Percentiles rank a stretch among this genome's conserved stretches.
Conservation (phyloP, 2,113 vertebrate genomes). For the Dicrurus megarhynchus region DNA sequence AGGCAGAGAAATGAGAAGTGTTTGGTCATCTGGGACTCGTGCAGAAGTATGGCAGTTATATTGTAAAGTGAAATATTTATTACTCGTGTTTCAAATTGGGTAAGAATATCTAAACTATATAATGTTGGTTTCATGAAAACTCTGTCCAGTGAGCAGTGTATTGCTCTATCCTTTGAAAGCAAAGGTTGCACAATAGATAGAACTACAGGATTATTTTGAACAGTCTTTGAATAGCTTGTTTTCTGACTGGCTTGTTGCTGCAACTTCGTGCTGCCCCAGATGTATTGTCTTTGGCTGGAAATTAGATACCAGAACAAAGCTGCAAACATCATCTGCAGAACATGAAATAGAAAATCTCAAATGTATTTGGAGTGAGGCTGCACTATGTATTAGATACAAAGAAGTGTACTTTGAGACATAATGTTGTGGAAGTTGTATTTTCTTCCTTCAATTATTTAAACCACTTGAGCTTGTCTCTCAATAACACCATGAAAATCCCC, state of each 20-base stretch:
- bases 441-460: slow-evolving; percentile 48
- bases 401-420: neutral
- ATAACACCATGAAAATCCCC: neutral
- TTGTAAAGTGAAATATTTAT: neutral
- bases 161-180: neutral
- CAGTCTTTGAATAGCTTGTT: slow-evolving; percentile 4
- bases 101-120: neutral
- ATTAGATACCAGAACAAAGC: slow-evolving; percentile 11
- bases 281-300: neutral
- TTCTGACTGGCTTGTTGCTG: slow-evolving; percentile 2
- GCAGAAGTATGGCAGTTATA: neutral
- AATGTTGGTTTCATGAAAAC: neutral
- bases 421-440: neutral
- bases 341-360: slow-evolving; percentile 13
- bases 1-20: neutral
- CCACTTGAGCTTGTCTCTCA: slow-evolving; percentile 54
- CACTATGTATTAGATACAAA: neutral
- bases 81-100: neutral
- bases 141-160: neutral
- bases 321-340: neutral
- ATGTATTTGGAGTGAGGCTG: neutral
- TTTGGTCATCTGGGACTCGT: neutral
- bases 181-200: neutral
- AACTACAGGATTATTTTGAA: slow-evolving; percentile 22
- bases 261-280: neutral